Evolutionary conservation across 2,888 invertebrate genomes (phyloP), one percentile per base, ranked within the genome.

Genomic region (Cacoxenus indagator): DNA sequence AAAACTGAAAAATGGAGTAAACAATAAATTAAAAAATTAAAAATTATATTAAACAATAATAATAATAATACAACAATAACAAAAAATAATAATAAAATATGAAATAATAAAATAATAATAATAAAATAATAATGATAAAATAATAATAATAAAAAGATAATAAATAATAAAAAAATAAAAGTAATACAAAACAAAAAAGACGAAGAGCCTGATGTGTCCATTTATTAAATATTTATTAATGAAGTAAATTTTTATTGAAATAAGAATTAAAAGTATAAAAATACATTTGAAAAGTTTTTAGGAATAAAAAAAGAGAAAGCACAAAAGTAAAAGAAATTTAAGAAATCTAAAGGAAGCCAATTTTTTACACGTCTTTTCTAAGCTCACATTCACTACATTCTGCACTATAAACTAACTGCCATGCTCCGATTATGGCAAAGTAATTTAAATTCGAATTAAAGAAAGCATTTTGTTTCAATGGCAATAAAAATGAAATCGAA

Each of bases 191-290:
- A 51, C n/a, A 57, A 57, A 57, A 4, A 66, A 77, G 73, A 76
- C 73, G 62, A 75, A 75, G 76, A 84, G 84, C 81, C 81, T 81
- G 84, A 78, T 78, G 75, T 81, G 81, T 81, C 81, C 81, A 84
- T 82, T 80, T 75, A 77, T 61, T 61, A 43, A 61, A 43, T 46
- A 65, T 54, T 54, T 64, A 24, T 3, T 29, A 75, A 70, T 54
- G 24, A 69, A 73, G 72, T 37, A 67, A 69, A 65, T 70, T 68
- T 37, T 51, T 24, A 65, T 19, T 61, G 22, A 57, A 45, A 69
- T 64, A 70, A n/a, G n/a, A n/a, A n/a, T n/a, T n/a, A n/a, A n/a
- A n/a, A n/a, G n/a, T n/a, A n/a, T n/a, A n/a, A n/a, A 24, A 64
- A 27, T 54, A 27, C 9, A 17, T 51, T 19, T 24, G 54, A 19